A percentile compares a stretch with the other conserved stretches of the same genome.
These are phyloP conservation scores for Syndactyla subalaris DNA, from an alignment of 2,797 vertebrate genomes.

Conservation along the genomic window DNA sequence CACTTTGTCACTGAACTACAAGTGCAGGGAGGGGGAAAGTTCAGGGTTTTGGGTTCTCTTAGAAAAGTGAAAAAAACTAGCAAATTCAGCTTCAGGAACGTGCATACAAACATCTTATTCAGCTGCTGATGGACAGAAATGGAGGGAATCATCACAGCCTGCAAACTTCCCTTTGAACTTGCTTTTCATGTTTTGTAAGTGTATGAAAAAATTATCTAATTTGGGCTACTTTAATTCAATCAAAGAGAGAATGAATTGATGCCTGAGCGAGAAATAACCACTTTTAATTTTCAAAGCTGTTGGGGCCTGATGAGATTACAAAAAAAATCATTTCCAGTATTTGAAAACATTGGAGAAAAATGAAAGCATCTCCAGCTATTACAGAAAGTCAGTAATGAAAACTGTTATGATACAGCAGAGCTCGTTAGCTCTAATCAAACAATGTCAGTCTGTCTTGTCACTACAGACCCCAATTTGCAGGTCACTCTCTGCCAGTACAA, in stretches of 20 bases:
- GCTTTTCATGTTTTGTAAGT: neutral
- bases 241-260: neutral
- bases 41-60: neutral
- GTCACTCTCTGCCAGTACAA: neutral
- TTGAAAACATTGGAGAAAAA: constrained; percentile 26
- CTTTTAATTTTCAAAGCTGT: constrained; percentile 34
- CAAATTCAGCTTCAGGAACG: neutral
- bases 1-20: neutral
- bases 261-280: neutral
- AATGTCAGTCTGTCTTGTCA: neutral
- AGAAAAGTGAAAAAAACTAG: neutral
- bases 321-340: neutral
- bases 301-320: neutral
- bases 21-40: neutral
- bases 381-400: constrained; percentile 21
- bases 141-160: neutral
- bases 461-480: neutral
- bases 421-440: neutral
- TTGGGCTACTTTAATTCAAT: neutral
- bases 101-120: neutral
- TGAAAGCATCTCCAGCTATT: neutral
- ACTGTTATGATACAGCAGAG: neutral
- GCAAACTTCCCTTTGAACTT: neutral
- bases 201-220: neutral
- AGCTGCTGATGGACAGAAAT: neutral